A percentile compares a stretch with the other conserved stretches of the same genome.
Conservation (phyloP, 2,797 vertebrate genomes). For the Muscicapa comitata region DNA sequence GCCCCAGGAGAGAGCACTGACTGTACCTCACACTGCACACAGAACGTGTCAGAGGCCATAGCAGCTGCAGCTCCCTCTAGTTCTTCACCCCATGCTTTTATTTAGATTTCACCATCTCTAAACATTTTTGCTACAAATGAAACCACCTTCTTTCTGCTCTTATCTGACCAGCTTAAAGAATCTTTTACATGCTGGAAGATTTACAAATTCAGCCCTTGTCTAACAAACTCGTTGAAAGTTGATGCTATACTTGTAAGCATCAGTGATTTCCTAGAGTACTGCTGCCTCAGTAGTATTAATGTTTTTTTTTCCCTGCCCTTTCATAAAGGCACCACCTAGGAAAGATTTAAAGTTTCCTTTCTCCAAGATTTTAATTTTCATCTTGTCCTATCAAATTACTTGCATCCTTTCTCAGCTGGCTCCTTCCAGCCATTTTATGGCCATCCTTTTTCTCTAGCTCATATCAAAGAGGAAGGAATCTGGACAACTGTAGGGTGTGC, state of each 20-base stretch:
- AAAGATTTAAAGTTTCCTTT: background rate
- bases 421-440: background rate
- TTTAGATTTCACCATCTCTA: background rate
- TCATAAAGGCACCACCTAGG: background rate
- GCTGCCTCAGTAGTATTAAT: background rate
- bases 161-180: background rate
- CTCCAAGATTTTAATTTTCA: background rate
- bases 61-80: background rate
- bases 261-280: background rate
- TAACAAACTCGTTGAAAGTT: background rate
- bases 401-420: background rate
- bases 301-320: background rate
- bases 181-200: background rate
- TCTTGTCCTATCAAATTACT: background rate
- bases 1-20: background rate
- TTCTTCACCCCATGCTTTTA: background rate
- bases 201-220: background rate
- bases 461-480: background rate
- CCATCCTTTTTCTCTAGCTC: background rate
- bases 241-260: background rate
- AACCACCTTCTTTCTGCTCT: background rate
- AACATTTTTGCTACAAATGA: background rate
- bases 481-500: background rate
- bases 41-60: rapidly evolving
- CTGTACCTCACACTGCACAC: background rate